These are phyloP conservation scores for Semnornis frantzii DNA, from an alignment of 2,113 vertebrate genomes.

Conservation along the genomic window DNA sequence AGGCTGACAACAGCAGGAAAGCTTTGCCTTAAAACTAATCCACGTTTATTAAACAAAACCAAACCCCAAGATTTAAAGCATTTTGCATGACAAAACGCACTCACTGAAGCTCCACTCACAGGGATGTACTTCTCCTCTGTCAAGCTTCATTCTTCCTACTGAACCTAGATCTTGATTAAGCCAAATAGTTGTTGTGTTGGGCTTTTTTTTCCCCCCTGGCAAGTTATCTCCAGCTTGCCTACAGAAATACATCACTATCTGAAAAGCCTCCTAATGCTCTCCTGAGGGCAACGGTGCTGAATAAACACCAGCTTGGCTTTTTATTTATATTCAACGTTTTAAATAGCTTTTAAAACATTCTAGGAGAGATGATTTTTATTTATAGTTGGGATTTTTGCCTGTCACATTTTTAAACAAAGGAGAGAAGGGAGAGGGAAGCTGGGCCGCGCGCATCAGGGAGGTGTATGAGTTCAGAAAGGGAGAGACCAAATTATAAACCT, in stretches of 20 bases:
- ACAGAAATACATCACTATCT: neutral
- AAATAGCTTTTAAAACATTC: conserved; percentile 45
- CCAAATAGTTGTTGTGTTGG: neutral
- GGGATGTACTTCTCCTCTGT: neutral
- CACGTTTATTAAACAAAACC: neutral
- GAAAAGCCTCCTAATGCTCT: neutral
- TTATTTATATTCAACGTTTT: conserved; percentile 30
- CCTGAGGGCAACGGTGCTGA: neutral
- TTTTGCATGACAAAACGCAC: neutral
- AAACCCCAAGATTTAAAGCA: neutral
- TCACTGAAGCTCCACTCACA: neutral
- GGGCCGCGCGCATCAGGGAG: neutral
- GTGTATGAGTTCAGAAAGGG: neutral
- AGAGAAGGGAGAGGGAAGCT: neutral
- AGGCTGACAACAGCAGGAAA: neutral
- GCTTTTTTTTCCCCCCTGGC: neutral
- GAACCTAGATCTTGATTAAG: too few species aligned
- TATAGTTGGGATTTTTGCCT: conserved; percentile 53
- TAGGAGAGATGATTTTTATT: conserved; percentile 24
- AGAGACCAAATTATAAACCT: neutral
- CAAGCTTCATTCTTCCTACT: neutral
- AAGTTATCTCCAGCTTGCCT: neutral
- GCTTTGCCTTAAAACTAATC: neutral
- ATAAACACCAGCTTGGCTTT: conserved; percentile 35
- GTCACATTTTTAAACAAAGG: conserved; percentile 63